A percentile compares a stretch with the other conserved stretches of the same genome.
These are phyloP conservation scores for Diprion similis DNA, from an alignment of 1,140 invertebrate species.

Conservation along the genomic window DNA sequence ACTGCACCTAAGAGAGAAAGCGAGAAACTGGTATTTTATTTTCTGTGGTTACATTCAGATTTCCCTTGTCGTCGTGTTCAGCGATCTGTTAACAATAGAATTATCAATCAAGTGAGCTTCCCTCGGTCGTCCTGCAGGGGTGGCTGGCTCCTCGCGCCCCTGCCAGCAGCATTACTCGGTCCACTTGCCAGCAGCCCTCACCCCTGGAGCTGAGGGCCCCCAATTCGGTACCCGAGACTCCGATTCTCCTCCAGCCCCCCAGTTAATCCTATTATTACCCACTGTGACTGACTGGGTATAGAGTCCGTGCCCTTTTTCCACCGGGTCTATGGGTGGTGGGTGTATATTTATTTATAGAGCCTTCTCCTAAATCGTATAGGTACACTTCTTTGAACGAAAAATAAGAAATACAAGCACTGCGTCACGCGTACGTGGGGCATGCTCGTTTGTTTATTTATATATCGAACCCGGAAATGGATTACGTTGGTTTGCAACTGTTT, in stretches of 20 bases:
- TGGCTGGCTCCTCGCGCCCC: background rate
- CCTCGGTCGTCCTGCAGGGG: constrained; percentile 6
- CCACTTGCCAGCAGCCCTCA: background rate
- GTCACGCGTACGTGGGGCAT: too few species aligned
- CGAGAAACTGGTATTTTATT: background rate
- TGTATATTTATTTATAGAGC: too few species aligned
- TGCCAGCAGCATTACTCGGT: constrained; percentile 3
- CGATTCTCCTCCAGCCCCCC: background rate
- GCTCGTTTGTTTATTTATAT: too few species aligned
- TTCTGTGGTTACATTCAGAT: constrained; percentile 7
- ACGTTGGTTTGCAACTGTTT: too few species aligned
- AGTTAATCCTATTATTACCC: constrained; percentile 5
- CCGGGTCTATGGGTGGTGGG: too few species aligned
- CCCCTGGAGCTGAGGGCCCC: background rate
- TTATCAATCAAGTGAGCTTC: constrained; percentile 5
- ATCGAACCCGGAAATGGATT: too few species aligned
- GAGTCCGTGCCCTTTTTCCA: too few species aligned
- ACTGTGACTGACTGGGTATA: background rate
- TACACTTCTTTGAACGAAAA: too few species aligned
- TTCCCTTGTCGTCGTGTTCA: background rate
- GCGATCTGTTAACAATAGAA: constrained; percentile 5
- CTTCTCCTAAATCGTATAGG: too few species aligned
- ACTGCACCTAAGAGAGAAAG: too few species aligned
- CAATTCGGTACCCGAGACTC: background rate
- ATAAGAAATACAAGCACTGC: too few species aligned